Evolutionary conservation across 2,797 vertebrate species (phyloP), one percentile per base, ranked within the genome.

Genomic region (Enteromius treurensis): DNA sequence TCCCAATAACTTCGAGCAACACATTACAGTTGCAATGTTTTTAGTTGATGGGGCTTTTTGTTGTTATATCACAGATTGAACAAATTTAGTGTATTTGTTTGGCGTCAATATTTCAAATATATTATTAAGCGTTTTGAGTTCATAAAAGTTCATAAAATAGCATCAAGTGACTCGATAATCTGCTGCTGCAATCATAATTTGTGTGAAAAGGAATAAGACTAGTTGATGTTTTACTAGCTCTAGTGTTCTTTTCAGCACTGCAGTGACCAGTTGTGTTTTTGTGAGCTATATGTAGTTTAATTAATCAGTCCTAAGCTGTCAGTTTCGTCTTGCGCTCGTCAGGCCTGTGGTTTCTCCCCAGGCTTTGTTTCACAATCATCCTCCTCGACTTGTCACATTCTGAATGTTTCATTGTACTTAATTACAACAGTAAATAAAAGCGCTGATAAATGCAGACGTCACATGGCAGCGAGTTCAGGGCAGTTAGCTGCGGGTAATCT

Each of bases 391-490:
- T 15, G 60, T 65, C 80, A 53, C 80, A 7, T 64, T 75, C 32
- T 34, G 73, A 53, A 58, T 34, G 15, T 68, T 68, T 77, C 62
- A 77, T n/a, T 68, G 73, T 77, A n/a, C 62, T 55, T 77, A 55
- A 82, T 82, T 69, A 77, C 62, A 77, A 58, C 81, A 81, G 70
- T 81, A 81, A 74, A 81, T 75, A 82, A 77, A 77, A 68, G 23
- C 34, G 11, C 13, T 77, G 81, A 42, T 82, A 77, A 82, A 82
- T 55, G 23, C 34, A 8, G 32, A 73, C 13, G 32, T 64, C 26
- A 29, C 69, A 65, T 40, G 55, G 53, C 26, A 49, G 53, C 58
- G 19, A n/a, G 70, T 69, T 45, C 34, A 69, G 73, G 73, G 47
- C 49, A 29, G 60, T 82, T 53, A 53, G 70, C 80, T 68, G 34